Evolutionary conservation across 2,888 invertebrate genomes (phyloP), one percentile per base, ranked within the genome.

Genomic region (Melanargia galathea): DNA sequence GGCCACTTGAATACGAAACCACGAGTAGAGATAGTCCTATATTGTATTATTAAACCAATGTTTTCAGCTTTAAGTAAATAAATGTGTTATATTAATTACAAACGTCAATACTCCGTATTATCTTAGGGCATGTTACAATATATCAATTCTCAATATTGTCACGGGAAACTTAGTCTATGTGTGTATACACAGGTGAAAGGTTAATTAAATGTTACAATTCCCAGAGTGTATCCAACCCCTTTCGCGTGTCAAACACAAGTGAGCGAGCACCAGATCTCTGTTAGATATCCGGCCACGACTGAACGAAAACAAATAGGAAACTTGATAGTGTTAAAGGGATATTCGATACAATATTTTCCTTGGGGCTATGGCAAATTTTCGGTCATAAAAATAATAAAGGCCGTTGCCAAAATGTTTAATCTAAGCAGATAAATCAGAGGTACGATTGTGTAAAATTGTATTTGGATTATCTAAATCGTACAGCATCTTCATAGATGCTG

Each of bases 221-320:
- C 16, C 30, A 51, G 20, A 11, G 52, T 52, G 52, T 20, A 20
- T 6, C 35, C 52, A 13, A 20, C 52, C 33, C 51, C 20, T 52
- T 35, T 35, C 20, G 20, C 18, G 7, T 20, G 30, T 52, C 52
- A 20, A 13, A 20, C 13, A 52, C 52, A 33, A 52, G 52, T 52
- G 52, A 52, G 13, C 18, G 52, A 20, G 35, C 20, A 20, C n/a
- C 52, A 18, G 52, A 52, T 52, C 51, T 51, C 52, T 20, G 52
- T 33, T 33, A 35, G 52, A 35, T 35, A 52, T 52, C 52, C 35
- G 33, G 33, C 11, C 33, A 33, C 35, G 33, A 35, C 16, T 33
- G 33, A 52, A 20, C 52, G 33, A 35, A 52, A 35, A 52, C 52
- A 52, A 52, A 52, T 52, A 52, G 20, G 35, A 52, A 52, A 52